Evolutionary conservation across 2,888 invertebrate genomes (phyloP), one percentile per base, ranked within the genome.

Genomic region (Heteromyza rotundicornis): DNA sequence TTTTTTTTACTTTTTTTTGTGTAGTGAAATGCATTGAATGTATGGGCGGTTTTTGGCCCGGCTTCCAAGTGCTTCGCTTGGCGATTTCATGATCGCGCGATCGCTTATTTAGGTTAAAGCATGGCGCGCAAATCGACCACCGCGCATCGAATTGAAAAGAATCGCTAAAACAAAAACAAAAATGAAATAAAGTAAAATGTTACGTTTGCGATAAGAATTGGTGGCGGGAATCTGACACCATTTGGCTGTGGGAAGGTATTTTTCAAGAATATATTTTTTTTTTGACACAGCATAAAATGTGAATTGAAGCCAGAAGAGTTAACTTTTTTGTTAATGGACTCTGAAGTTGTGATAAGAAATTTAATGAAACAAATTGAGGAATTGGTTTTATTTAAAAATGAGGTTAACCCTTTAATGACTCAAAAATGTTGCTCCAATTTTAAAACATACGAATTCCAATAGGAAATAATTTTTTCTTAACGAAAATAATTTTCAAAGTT

Each of bases 61-160:
- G 16, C 24, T 8, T 54, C 54, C 44, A 19, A 20, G 20, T 20
- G 40, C n/a, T 23, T 40, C 20, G 44, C 40, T 44, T 59, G 36
- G 44, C 44, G 53, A 36, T 40, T 20, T 58, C 57, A 49, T 57
- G 22, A 58, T 51, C 36, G 62, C 57, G 36, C 53, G 62, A 62
- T 57, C 57, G 35, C 20, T 49, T 62, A 51, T 57, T 57, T 62
- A 49, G 62, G 57, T 57, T 57, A 57, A 23, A 23, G 32, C 2
- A 49, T 2, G 14, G 27, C 17, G 24, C 44, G 19, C 24, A 49
- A n/a, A n/a, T n/a, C n/a, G n/a, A n/a, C n/a, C n/a, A n/a, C n/a
- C n/a, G 20, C 16, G n/a, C 49, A 32, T 5, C n/a, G 14, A 47
- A 47, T 17, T 47, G 20, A 19, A 58, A 35, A 51, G 14, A 20